Percentiles rank a stretch among this genome's conserved stretches.
Evolutionary conservation across 2,797 vertebrate species (phyloP).

Genomic region (Danio kyathit): DNA sequence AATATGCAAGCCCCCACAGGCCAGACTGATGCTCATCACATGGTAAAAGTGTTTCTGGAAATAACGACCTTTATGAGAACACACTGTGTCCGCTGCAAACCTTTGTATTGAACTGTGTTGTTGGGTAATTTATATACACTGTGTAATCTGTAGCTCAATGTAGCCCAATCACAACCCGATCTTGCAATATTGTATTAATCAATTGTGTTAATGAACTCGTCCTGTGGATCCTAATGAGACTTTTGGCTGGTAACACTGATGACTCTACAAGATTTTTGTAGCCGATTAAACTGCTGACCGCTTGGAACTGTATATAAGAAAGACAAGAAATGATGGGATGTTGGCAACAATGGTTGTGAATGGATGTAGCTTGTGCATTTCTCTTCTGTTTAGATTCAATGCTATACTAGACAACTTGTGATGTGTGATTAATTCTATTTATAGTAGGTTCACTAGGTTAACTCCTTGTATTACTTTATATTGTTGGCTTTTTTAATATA

Average conservation of each 20-base stretch:
- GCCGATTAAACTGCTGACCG: not conserved
- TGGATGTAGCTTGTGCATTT: constrained; percentile 17
- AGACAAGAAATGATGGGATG: not conserved
- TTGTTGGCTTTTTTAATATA: not conserved
- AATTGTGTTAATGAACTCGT: not conserved
- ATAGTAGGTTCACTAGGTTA: not conserved
- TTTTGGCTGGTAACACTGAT: not conserved
- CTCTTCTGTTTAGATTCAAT: constrained; percentile 21
- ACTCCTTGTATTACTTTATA: constrained; percentile 8
- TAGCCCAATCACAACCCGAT: constrained; percentile 43
- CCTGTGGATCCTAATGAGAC: constrained; percentile 12
- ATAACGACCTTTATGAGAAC: constrained; percentile 25
- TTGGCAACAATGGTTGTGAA: not conserved
- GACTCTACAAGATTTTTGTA: not conserved
- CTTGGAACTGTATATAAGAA: not conserved
- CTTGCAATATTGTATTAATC: constrained; percentile 30
- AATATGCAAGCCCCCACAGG: constrained; percentile 42
- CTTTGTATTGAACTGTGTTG: constrained; percentile 42
- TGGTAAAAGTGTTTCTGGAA: constrained; percentile 7
- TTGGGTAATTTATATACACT: constrained; percentile 44
- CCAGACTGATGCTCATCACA: not conserved
- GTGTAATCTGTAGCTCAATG: constrained; percentile 46
- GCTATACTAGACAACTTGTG: constrained; percentile 22
- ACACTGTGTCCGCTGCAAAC: constrained; percentile 47
- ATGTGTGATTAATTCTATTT: constrained; percentile 27